Evolutionary conservation across 2,888 invertebrate genomes (phyloP).

Genomic region (Tromatobia lineatoria): DNA sequence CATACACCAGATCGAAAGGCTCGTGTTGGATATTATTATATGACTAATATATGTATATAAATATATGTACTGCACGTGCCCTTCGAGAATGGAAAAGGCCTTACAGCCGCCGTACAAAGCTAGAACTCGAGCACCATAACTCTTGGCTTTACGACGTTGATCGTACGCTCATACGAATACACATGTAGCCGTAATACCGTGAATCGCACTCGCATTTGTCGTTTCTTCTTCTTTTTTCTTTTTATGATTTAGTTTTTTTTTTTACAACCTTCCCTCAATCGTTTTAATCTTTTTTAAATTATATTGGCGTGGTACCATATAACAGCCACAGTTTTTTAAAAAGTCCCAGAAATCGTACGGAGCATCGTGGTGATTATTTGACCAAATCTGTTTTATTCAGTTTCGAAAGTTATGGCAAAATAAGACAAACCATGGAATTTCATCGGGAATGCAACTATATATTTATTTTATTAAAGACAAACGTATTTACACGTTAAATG

Average conservation of each 20-base stretch:
- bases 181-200: conserved; percentile 40
- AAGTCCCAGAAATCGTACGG: no score
- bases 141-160: conserved; percentile 74
- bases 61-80: conserved; percentile 21
- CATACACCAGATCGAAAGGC: conserved; percentile 58
- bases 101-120: conserved; percentile 51
- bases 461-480: no score
- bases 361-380: no score
- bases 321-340: no score
- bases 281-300: background rate
- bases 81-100: conserved; percentile 46
- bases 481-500: no score
- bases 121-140: conserved; percentile 71
- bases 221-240: conserved; percentile 58
- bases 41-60: background rate
- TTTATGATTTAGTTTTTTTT: conserved; percentile 4
- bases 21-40: conserved; percentile 54
- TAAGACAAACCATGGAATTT: no score
- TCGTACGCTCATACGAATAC: conserved; percentile 58
- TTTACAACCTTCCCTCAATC: background rate
- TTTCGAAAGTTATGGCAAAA: no score
- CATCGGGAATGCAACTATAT: no score
- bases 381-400: no score
- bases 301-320: background rate
- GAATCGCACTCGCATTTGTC: conserved; percentile 65